Conservation (phyloP, 2,888 invertebrate genomes). For the Neoaliturus tenellus region DNA sequence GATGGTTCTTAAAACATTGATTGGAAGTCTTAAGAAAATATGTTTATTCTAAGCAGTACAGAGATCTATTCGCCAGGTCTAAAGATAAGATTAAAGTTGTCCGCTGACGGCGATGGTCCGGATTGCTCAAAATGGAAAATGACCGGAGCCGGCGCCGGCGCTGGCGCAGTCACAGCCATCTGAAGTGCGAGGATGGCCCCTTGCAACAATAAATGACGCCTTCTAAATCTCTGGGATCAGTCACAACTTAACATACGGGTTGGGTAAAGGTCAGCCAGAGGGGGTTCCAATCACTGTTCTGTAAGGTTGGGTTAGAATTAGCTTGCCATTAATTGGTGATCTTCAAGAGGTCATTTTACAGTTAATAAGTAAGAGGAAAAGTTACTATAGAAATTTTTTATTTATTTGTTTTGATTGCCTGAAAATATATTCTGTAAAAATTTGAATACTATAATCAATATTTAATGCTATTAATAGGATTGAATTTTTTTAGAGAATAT, state of each 20-base stretch:
- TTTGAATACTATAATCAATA: no score
- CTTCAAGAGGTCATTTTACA: no score
- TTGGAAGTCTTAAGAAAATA: not conserved
- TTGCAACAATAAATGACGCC: slow-evolving; percentile 9
- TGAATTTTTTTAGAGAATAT: no score
- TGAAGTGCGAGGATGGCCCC: not conserved
- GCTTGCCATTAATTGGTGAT: no score
- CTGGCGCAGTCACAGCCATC: not conserved
- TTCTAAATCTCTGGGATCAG: not conserved
- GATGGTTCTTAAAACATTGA: not conserved
- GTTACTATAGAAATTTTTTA: no score
- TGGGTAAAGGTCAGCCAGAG: no score
- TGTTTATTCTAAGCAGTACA: slow-evolving; percentile 10
- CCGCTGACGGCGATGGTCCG: not conserved
- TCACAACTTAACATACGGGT: not conserved
- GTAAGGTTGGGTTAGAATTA: no score
- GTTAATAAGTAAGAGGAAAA: no score
- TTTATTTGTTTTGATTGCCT: no score
- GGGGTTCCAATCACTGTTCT: no score
- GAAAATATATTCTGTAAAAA: no score
- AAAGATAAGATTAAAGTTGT: slow-evolving; percentile 18
- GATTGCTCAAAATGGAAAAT: slow-evolving; percentile 22
- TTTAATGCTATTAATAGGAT: no score
- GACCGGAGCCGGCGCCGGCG: not conserved
- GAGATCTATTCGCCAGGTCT: not conserved